phyloP scores from a whole-genome alignment of 30 jellyfish, hydroid and myxozoan genomes.

The Hydra vulgaris region DNA sequence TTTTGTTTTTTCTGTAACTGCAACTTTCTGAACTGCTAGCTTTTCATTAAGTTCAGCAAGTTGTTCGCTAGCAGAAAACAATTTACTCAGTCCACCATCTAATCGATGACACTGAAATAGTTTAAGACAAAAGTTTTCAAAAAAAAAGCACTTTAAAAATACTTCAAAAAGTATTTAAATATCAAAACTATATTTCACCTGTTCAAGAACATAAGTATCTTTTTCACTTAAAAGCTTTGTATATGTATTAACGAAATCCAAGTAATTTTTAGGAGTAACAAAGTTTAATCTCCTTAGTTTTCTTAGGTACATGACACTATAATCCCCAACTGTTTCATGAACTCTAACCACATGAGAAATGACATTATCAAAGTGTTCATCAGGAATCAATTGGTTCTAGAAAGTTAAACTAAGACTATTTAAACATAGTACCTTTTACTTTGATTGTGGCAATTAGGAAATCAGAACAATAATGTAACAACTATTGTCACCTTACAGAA shows the following conservation, averaged over 20 bases:
- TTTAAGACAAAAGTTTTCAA: neutral
- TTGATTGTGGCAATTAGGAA: neutral
- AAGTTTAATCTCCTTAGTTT: constrained; percentile 78
- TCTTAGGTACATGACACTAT: constrained; percentile 64
- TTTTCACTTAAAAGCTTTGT: constrained; percentile 65
- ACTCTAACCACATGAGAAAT: constrained; percentile 76
- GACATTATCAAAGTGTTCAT: constrained; percentile 59
- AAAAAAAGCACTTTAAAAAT: too few relatives aligned
- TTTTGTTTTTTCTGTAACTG: constrained; percentile 94
- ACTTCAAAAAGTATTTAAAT: neutral
- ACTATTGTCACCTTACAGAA: neutral
- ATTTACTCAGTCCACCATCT: constrained; percentile 86
- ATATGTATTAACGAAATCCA: constrained; percentile 88
- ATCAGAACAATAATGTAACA: neutral
- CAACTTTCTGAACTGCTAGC: constrained; percentile 79
- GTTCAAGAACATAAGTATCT: constrained; percentile 83
- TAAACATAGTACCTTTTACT: neutral
- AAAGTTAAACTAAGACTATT: neutral
- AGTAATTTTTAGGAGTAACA: constrained; percentile 92
- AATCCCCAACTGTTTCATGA: constrained; percentile 88
- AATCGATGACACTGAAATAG: constrained; percentile 76
- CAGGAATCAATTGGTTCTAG: constrained; percentile 73
- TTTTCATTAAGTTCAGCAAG: constrained; percentile 77
- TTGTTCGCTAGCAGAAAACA: constrained; percentile 91
- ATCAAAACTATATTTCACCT: constrained; percentile 51